Conservation (phyloP, 1,140 invertebrate species). For the Penaeus vannamei region DNA sequence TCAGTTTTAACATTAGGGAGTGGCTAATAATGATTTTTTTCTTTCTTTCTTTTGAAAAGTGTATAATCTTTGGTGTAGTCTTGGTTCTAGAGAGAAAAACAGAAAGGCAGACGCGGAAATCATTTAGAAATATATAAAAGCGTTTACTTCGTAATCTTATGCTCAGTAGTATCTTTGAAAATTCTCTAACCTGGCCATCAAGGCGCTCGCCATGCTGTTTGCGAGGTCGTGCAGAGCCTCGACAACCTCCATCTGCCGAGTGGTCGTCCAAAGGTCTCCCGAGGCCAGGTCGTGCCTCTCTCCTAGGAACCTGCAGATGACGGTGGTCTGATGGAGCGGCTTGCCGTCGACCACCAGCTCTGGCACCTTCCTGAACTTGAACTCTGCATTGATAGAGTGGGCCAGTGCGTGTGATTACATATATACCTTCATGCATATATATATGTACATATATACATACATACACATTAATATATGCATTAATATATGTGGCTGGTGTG, state of each 20-base stretch:
- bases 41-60: no score
- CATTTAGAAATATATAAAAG: constrained; percentile 2
- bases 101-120: not conserved
- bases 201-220: not conserved
- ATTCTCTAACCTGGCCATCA: constrained; percentile 30
- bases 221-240: constrained; percentile 45
- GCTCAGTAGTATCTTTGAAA: not conserved
- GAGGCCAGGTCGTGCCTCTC: constrained; percentile 39
- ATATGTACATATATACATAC: no score
- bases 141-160: not conserved
- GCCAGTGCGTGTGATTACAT: no score
- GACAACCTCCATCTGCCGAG: constrained; percentile 47
- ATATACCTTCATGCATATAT: no score
- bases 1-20: no score
- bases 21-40: no score
- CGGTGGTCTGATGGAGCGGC: constrained; percentile 43
- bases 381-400: constrained; percentile 9
- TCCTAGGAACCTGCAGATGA: constrained; percentile 50
- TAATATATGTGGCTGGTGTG: no score
- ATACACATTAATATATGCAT: no score
- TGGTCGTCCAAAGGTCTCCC: constrained; percentile 40
- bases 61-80: no score
- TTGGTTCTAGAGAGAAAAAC: not conserved
- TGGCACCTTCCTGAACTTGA: constrained; percentile 20
- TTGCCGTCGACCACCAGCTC: constrained; percentile 44